phyloP scores from a whole-genome alignment of 1,140 invertebrate species.

The Drosophila melanica region DNA sequence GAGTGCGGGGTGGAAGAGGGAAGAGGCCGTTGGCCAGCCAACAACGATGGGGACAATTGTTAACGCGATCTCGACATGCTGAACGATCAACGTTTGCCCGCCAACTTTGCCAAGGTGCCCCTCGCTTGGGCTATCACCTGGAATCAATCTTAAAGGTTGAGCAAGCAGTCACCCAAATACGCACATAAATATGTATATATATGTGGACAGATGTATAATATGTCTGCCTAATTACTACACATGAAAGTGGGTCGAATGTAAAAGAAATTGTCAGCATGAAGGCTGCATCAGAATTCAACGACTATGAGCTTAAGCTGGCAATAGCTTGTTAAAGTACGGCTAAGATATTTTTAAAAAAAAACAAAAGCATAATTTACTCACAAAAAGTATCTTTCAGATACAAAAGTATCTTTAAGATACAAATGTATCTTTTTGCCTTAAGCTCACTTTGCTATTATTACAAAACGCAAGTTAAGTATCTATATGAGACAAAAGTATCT shows the following conservation, averaged over 20 bases:
- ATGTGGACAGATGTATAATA: not conserved
- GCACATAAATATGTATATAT: constrained; percentile 7
- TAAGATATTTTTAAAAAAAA: not conserved
- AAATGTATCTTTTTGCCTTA: no score
- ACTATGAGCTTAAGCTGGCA: no score
- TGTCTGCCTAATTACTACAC: not conserved
- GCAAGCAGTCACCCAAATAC: constrained; percentile 44
- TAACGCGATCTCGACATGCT: not conserved
- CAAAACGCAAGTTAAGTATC: no score
- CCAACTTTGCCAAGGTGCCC: constrained; percentile 49
- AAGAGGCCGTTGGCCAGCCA: not conserved
- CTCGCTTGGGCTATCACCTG: constrained; percentile 49
- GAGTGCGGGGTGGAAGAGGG: not conserved
- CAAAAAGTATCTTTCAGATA: not conserved
- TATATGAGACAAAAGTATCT: not conserved
- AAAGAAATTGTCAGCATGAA: not conserved
- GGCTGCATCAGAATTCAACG: not conserved
- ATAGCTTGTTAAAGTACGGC: not conserved
- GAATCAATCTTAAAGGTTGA: constrained; percentile 69
- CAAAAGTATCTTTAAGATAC: not conserved
- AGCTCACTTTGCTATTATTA: not conserved
- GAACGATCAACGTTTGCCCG: constrained; percentile 12
- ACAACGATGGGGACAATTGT: constrained; percentile 20
- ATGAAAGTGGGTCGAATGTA: no score
- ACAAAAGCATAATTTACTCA: not conserved